phyloP scores from a whole-genome alignment of 2,888 invertebrate genomes.

The Mythimna pallens region DNA sequence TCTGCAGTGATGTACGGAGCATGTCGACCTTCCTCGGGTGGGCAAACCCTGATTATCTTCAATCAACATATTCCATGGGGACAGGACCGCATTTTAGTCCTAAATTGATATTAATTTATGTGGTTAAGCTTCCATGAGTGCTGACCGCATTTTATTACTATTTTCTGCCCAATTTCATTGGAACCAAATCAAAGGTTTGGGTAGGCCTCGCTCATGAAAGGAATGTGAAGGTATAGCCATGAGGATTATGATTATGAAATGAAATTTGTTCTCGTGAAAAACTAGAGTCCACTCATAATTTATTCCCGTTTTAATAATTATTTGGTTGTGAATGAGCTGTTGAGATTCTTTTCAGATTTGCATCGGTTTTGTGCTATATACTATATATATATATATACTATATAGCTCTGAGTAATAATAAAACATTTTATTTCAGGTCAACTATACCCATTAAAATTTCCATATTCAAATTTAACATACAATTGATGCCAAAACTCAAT shows the following conservation, averaged over 20 bases:
- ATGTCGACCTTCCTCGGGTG: constrained; percentile 41
- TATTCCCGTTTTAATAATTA: not conserved
- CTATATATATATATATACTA: too few relatives aligned
- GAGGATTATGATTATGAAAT: not conserved
- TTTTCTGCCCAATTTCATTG: constrained; percentile 29
- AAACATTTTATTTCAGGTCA: too few relatives aligned
- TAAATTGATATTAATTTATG: constrained; percentile 66
- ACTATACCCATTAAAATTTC: too few relatives aligned
- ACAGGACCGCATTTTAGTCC: constrained; percentile 55
- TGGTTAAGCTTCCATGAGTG: constrained; percentile 37
- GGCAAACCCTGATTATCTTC: constrained; percentile 60
- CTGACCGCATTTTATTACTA: constrained; percentile 44
- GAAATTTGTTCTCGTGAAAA: not conserved
- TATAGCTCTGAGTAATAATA: not conserved
- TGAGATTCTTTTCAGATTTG: not conserved
- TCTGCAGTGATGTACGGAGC: constrained; percentile 16
- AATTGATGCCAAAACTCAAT: too few relatives aligned
- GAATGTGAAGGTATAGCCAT: not conserved
- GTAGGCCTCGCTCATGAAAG: not conserved
- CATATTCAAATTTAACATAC: too few relatives aligned
- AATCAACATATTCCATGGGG: constrained; percentile 62
- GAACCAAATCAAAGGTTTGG: constrained; percentile 27
- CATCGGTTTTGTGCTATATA: not conserved
- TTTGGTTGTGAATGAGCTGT: not conserved
- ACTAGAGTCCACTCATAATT: not conserved